A percentile compares a stretch with the other conserved stretches of the same genome.
Evolutionary conservation across 2,113 vertebrate genomes (phyloP).

Genomic region (Hydrolagus affinis): DNA sequence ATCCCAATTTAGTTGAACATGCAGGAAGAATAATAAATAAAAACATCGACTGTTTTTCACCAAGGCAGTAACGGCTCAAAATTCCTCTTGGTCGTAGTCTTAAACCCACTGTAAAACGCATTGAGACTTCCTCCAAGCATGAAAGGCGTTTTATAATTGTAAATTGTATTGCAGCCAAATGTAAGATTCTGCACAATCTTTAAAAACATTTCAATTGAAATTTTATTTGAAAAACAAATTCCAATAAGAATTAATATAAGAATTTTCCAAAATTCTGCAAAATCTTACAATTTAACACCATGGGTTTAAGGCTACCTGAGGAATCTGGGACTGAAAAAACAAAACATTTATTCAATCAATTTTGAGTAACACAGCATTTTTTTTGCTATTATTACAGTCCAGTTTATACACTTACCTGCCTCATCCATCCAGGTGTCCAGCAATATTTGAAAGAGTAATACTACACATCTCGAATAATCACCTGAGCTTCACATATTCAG

Average conservation of each 20-base stretch:
- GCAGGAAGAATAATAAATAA: not conserved
- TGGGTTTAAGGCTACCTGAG: no score
- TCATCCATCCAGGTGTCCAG: slow-evolving; percentile 24
- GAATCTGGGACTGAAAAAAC: not conserved
- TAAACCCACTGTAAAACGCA: no score
- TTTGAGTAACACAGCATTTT: not conserved
- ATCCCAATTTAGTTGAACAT: not conserved
- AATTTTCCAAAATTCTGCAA: no score
- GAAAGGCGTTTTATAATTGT: no score
- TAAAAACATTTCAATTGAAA: no score
- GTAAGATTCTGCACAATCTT: no score
- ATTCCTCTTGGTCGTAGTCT: no score
- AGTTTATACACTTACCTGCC: slow-evolving; percentile 19
- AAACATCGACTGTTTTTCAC: not conserved
- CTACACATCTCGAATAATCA: slow-evolving; percentile 18
- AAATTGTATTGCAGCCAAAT: no score
- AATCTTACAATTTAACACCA: no score
- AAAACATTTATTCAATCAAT: not conserved
- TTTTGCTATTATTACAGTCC: not conserved
- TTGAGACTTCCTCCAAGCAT: no score
- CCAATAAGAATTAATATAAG: no score
- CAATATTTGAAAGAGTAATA: slow-evolving; percentile 23
- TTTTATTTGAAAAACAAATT: no score
- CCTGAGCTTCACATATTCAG: not conserved
- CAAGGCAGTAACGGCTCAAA: not conserved